Percentiles rank a stretch among this genome's conserved stretches.
Conservation (phyloP, 2,888 invertebrate species). For the Lymantria monacha region DNA sequence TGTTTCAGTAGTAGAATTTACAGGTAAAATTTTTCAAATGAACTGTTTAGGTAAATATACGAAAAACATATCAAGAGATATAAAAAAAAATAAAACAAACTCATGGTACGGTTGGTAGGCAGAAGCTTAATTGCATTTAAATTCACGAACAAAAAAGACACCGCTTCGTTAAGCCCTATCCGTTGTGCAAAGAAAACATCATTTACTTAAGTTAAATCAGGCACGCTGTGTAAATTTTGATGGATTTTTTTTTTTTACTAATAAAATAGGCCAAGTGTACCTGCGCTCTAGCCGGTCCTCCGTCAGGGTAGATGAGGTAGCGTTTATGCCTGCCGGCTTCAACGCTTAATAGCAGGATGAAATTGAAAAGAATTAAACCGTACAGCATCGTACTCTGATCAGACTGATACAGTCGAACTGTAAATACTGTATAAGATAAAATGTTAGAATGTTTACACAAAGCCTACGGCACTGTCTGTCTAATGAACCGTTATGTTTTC, state of each 20-base stretch:
- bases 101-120: slow-evolving; percentile 51
- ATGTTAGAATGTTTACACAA: slow-evolving; percentile 63
- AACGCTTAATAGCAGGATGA: slow-evolving; percentile 43
- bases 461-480: slow-evolving; percentile 55
- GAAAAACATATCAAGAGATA: slow-evolving; percentile 22
- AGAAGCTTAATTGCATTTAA: slow-evolving; percentile 73
- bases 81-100: slow-evolving; percentile 35
- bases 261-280: slow-evolving; percentile 56
- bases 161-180: slow-evolving; percentile 73
- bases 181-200: slow-evolving; percentile 71
- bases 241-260: slow-evolving; percentile 41
- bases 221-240: slow-evolving; percentile 61
- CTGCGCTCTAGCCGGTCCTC: slow-evolving; percentile 82
- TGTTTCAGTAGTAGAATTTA: too few relatives aligned
- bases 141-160: slow-evolving; percentile 72
- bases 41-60: slow-evolving; percentile 12
- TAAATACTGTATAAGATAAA: slow-evolving; percentile 66
- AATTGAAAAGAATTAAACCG: slow-evolving; percentile 61
- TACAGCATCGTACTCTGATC: slow-evolving; percentile 49
- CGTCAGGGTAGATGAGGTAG: slow-evolving; percentile 82
- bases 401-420: slow-evolving; percentile 48
- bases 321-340: slow-evolving; percentile 69
- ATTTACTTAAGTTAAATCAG: slow-evolving; percentile 71
- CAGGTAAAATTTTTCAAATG: slow-evolving; percentile 5
- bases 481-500: slow-evolving; percentile 82